Percentiles rank a stretch among this genome's conserved stretches.
These are phyloP conservation scores for Dicyrtomina minuta DNA, from an alignment of 2,888 invertebrate species.

Conservation along the genomic window DNA sequence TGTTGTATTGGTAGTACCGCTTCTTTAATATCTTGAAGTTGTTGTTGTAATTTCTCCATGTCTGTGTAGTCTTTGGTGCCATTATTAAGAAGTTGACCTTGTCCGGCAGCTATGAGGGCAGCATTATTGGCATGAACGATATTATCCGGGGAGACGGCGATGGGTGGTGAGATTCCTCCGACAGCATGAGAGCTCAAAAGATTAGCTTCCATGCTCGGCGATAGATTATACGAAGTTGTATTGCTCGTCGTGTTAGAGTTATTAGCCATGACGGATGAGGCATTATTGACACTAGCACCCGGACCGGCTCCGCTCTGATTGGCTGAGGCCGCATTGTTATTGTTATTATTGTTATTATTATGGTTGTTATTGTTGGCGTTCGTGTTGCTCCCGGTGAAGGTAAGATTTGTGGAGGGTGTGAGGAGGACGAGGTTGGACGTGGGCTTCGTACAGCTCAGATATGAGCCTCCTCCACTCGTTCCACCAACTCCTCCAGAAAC, in stretches of 20 bases:
- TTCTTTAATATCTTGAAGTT: conserved; percentile 95
- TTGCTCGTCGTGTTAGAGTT: conserved; percentile 18
- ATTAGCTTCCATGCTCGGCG: conserved; percentile 52
- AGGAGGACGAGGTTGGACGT: conserved; percentile 48
- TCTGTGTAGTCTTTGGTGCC: conserved; percentile 73
- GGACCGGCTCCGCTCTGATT: conserved; percentile 26
- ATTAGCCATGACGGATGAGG: conserved; percentile 5
- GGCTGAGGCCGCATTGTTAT: conserved; percentile 33
- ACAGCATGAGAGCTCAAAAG: conserved; percentile 44
- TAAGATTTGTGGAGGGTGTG: conserved; percentile 42
- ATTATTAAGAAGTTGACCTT: conserved; percentile 63
- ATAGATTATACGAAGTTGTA: conserved; percentile 47
- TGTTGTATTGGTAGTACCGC: no score
- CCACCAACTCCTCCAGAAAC: conserved; percentile 17
- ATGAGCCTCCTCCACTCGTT: conserved; percentile 15
- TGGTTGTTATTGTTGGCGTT: conserved; percentile 43
- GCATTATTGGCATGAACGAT: conserved; percentile 48
- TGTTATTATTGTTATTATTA: conserved; percentile 38
- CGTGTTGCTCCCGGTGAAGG: conserved; percentile 36
- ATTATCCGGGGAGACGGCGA: conserved; percentile 47
- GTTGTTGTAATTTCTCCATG: conserved; percentile 87
- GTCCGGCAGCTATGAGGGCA: conserved; percentile 41
- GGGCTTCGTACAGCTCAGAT: conserved; percentile 39
- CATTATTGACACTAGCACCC: conserved; percentile 40
- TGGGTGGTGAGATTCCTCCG: conserved; percentile 28